Evolutionary conservation across 2,797 vertebrate species (phyloP).

Genomic region (Anguilla marmorata): DNA sequence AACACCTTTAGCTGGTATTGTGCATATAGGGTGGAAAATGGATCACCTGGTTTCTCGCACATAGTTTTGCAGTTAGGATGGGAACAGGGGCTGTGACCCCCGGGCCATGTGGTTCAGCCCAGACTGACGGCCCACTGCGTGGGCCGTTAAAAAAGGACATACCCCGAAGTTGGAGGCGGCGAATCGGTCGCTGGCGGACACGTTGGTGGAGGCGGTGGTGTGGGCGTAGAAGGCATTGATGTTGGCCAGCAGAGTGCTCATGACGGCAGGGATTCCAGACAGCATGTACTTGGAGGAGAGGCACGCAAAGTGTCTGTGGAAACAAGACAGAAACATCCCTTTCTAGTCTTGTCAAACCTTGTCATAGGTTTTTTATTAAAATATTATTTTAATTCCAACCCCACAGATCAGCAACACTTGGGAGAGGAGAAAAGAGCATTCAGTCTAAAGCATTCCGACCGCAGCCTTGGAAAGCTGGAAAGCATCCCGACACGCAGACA

Average conservation of each 20-base stretch:
- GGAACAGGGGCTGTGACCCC: background rate
- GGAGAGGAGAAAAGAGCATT: background rate
- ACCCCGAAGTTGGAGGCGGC: conserved; percentile 98
- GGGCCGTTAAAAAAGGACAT: conserved; percentile 39
- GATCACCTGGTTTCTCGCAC: background rate
- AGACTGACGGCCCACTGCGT: background rate
- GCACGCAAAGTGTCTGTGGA: conserved; percentile 90
- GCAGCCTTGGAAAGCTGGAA: background rate
- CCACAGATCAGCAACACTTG: background rate
- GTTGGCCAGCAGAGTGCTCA: conserved; percentile 97
- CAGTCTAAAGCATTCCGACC: background rate
- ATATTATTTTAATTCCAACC: background rate
- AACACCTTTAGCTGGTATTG: too few relatives aligned
- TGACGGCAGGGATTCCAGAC: conserved; percentile 88
- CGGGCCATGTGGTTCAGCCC: background rate
- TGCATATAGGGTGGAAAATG: background rate
- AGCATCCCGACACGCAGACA: background rate
- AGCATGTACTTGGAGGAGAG: conserved; percentile 97
- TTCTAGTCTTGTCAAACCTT: background rate
- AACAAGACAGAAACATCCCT: background rate
- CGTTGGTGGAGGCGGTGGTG: conserved; percentile 89
- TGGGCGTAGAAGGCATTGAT: conserved; percentile 98
- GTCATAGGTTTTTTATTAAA: background rate
- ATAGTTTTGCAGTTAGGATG: background rate
- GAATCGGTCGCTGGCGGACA: conserved; percentile 91